phyloP scores from a whole-genome alignment of 2,113 vertebrate genomes.

The Bombycilla garrulus region DNA sequence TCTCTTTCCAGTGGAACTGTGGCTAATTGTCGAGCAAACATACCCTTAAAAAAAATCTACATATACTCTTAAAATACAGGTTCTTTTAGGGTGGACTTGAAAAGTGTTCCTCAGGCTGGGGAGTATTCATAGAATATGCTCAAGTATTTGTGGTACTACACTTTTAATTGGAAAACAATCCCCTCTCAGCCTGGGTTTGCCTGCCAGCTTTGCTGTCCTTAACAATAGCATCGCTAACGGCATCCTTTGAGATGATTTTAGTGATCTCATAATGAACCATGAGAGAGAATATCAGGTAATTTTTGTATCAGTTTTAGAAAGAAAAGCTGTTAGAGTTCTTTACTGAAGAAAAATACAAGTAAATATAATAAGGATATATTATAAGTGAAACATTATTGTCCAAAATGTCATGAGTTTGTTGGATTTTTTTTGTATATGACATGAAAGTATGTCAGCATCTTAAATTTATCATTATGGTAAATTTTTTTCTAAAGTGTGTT shows the following conservation, averaged over 20 bases:
- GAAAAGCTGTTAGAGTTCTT: not conserved
- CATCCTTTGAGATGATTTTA: not conserved
- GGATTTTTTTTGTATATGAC: not conserved
- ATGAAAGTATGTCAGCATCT: not conserved
- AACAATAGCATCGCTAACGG: not conserved
- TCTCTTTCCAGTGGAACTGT: not conserved
- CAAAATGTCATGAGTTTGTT: not conserved
- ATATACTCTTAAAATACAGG: not conserved
- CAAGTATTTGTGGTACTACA: not conserved
- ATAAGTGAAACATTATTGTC: not conserved
- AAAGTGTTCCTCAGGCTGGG: not conserved
- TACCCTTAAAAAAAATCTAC: not conserved
- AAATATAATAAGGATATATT: not conserved
- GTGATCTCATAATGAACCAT: not conserved
- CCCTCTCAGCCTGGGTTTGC: not conserved
- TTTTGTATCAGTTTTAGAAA: not conserved
- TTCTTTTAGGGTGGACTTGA: not conserved
- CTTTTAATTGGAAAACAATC: not conserved
- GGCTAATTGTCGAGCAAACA: rapidly evolving
- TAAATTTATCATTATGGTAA: not conserved
- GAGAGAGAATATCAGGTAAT: not conserved
- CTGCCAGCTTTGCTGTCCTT: not conserved
- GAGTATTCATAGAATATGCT: not conserved
- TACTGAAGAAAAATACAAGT: not conserved
- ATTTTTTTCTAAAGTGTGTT: not conserved